Percentiles rank a stretch among this genome's conserved stretches.
These are phyloP conservation scores for Strix uralensis DNA, from an alignment of 2,113 vertebrate species.

Conservation along the genomic window DNA sequence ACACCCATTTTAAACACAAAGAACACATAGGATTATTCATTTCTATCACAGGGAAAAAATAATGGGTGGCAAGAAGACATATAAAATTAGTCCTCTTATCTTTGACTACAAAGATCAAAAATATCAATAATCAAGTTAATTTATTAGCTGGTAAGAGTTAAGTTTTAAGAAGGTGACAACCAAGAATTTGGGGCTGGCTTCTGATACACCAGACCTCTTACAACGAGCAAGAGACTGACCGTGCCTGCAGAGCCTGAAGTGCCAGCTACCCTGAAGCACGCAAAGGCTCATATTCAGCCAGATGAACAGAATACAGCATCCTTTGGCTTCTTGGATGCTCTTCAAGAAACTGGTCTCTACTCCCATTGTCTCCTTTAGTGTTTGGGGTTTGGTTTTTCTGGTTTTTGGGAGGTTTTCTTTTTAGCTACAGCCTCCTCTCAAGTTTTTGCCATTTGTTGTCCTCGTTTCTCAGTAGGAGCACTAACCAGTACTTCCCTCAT, in stretches of 20 bases:
- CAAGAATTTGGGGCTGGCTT: background rate
- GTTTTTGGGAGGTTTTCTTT: background rate
- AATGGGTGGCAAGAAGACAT: background rate
- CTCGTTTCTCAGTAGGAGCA: background rate
- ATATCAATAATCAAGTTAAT: background rate
- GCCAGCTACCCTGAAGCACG: background rate
- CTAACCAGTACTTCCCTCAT: background rate
- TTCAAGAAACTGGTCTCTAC: background rate
- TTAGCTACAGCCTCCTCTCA: background rate
- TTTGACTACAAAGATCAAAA: background rate
- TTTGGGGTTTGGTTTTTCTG: background rate
- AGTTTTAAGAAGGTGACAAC: background rate
- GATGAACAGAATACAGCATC: background rate
- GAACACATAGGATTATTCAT: background rate
- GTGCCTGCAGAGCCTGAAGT: background rate
- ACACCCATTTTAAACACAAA: background rate
- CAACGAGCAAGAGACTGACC: background rate
- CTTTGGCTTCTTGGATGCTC: background rate
- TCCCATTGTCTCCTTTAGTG: background rate
- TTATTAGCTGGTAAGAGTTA: background rate
- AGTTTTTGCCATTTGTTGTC: background rate
- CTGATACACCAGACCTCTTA: background rate
- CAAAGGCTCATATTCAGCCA: background rate
- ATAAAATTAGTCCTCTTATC: background rate
- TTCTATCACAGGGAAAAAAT: background rate